A percentile compares a stretch with the other conserved stretches of the same genome.
These are phyloP conservation scores for Oscheius sp. DNA, from an alignment of 1,140 invertebrate species.

Conservation along the genomic window DNA sequence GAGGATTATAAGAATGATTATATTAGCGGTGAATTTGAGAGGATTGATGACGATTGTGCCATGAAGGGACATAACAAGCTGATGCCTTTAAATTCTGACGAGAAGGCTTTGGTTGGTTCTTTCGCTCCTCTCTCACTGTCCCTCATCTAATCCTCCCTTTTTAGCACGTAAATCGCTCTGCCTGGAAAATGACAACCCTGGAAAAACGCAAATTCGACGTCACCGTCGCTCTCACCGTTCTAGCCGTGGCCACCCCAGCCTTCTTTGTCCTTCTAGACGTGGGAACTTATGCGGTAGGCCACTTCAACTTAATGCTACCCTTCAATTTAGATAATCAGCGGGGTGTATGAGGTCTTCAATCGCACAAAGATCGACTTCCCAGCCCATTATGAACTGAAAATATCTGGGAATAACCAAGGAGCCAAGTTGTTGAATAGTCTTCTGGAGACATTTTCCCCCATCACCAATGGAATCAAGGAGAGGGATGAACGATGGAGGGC, in stretches of 20 bases:
- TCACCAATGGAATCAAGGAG: constrained; percentile 11
- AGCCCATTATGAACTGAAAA: constrained; percentile 34
- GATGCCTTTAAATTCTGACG: constrained; percentile 14
- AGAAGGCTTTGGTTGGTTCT: background rate
- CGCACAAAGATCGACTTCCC: constrained; percentile 19
- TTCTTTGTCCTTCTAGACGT: constrained; percentile 19
- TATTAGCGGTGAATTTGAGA: constrained; percentile 7
- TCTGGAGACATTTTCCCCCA: constrained; percentile 15
- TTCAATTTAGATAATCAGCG: background rate
- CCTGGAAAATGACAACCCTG: constrained; percentile 21
- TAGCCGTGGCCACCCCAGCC: constrained; percentile 11
- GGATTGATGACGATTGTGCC: constrained; percentile 20
- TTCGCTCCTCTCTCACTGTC: background rate
- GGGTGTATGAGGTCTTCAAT: constrained; percentile 15
- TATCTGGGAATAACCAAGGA: constrained; percentile 20
- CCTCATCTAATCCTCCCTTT: background rate
- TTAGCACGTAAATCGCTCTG: constrained; percentile 14
- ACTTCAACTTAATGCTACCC: background rate
- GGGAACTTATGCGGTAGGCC: constrained; percentile 6
- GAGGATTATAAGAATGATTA: constrained; percentile 13
- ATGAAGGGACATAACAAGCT: constrained; percentile 14
- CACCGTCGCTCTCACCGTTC: background rate
- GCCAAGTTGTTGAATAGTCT: constrained; percentile 14
- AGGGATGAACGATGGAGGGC: constrained; percentile 19
- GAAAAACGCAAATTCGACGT: constrained; percentile 11